Conservation (phyloP, 2,888 invertebrate genomes). For the Heliconius ismenius region DNA sequence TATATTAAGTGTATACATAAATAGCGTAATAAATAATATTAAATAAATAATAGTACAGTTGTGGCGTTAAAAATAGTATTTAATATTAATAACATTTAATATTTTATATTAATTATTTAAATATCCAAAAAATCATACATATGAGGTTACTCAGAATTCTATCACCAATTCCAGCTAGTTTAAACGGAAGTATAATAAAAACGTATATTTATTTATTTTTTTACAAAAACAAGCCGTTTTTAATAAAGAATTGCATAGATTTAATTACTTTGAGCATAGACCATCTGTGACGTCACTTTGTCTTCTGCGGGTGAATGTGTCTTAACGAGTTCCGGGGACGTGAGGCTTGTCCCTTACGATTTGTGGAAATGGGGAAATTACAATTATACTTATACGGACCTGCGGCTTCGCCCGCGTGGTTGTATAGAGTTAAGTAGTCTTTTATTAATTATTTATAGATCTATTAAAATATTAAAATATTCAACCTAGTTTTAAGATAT, state of each 20-base stretch:
- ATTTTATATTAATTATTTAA: neutral
- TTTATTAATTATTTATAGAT: too few species aligned
- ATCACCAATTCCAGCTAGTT: neutral
- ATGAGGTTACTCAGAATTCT: neutral
- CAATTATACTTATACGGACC: neutral
- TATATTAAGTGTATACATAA: neutral
- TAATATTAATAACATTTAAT: neutral
- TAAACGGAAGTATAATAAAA: neutral
- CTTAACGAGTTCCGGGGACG: slow-evolving; percentile 9
- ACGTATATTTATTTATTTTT: neutral
- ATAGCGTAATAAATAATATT: neutral
- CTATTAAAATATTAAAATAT: too few species aligned
- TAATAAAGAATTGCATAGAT: slow-evolving; percentile 1
- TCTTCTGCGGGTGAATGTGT: neutral
- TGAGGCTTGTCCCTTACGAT: neutral
- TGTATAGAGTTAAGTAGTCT: neutral
- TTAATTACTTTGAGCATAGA: slow-evolving; percentile 5
- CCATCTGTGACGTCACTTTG: slow-evolving; percentile 6
- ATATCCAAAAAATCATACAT: neutral
- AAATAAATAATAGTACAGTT: neutral
- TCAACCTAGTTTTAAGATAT: too few species aligned
- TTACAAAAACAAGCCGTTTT: neutral
- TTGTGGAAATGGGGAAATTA: neutral
- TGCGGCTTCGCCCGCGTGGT: neutral
- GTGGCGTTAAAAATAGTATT: neutral